Base-by-base conservation (phyloP, 1,140 invertebrate genomes). In the Eriosoma lanigerum region DNA sequence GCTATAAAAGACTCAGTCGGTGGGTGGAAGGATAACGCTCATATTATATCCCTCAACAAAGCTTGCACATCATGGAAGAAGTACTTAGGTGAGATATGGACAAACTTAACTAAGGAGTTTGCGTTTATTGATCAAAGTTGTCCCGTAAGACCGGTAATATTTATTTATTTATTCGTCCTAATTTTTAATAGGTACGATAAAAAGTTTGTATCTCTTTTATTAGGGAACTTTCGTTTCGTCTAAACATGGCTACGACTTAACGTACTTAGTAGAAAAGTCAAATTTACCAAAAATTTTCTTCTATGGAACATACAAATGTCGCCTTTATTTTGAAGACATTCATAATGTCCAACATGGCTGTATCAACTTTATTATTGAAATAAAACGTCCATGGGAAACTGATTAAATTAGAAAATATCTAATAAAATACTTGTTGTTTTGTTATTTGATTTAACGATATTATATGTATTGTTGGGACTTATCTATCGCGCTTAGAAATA, bases 1-100 rank as follows among this genome's bases (percentile, higher is more conserved):
- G 68, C 68, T 17, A 6, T 72, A 5, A 72, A 32, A 52, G 70
- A 73, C 13, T 29, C 19, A 3, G 15, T 73, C 2, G 50, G 50
- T 13, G 70, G 70, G 10, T 73, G 70, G 50, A 56, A 56, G 54
- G 26, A 73, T 2, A 73, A 73, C 26, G 44, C 70, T 12, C n/a
- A 29, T 4, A 1, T 73, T 1, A 32, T 52, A 3, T 32, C 29
- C 3, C 4, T n/a, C 10, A 4, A 19, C n/a, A 73, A 56, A 13
- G 70, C 50, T 12, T 73, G 70, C 50, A 17, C 70, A 19, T 3
- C 26, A 15, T 0, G 54, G 8, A 73, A 54, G 21, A n/a, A 21
- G 19, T 32, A 56, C 12, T 56, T 54, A 13, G 70, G 70, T n/a
- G 4, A 4, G 10, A 17, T 19, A 10, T 73, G 70, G 70, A 1